Evolutionary conservation across 2,797 vertebrate species (phyloP).

Genomic region (Enteromius mattozi): DNA sequence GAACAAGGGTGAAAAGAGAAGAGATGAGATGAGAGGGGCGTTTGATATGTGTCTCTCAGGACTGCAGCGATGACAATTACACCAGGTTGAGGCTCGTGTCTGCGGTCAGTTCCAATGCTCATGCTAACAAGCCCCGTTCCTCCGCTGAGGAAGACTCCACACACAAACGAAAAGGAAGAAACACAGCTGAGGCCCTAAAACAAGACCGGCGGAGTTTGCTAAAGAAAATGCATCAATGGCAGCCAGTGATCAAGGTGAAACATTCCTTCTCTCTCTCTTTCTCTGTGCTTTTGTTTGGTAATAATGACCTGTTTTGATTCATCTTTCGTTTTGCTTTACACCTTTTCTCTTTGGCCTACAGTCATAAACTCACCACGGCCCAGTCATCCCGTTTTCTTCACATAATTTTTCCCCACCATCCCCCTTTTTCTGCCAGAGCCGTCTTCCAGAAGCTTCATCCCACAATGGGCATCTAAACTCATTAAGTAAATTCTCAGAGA

Average conservation of each 20-base stretch:
- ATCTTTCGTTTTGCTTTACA: conserved; percentile 74
- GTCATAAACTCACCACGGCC: conserved; percentile 69
- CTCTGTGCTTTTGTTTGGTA: conserved; percentile 72
- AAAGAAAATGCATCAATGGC: conserved; percentile 84
- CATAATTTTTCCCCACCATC: conserved; percentile 51
- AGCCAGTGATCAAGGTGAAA: conserved; percentile 89
- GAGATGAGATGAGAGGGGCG: conserved; percentile 84
- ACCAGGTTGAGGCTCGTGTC: conserved; percentile 88
- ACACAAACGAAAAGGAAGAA: conserved; percentile 80
- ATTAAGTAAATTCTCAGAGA: conserved; percentile 97
- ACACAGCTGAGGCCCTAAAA: conserved; percentile 71
- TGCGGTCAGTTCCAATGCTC: conserved; percentile 93
- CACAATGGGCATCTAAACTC: conserved; percentile 96
- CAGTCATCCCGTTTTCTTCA: conserved; percentile 35
- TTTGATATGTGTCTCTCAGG: conserved; percentile 95
- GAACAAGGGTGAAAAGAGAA: conserved; percentile 43
- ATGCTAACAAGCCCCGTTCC: conserved; percentile 98
- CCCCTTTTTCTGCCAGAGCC: conserved; percentile 53
- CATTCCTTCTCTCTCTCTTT: conserved; percentile 60
- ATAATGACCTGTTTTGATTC: conserved; percentile 84
- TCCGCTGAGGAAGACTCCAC: conserved; percentile 88
- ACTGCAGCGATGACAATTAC: conserved; percentile 98
- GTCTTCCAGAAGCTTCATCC: conserved; percentile 78
- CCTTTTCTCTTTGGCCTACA: conserved; percentile 81
- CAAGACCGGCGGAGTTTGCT: conserved; percentile 84